Evolutionary conservation across 2,888 invertebrate species (phyloP), one percentile per base, ranked within the genome.

Genomic region (Eulithis testata): DNA sequence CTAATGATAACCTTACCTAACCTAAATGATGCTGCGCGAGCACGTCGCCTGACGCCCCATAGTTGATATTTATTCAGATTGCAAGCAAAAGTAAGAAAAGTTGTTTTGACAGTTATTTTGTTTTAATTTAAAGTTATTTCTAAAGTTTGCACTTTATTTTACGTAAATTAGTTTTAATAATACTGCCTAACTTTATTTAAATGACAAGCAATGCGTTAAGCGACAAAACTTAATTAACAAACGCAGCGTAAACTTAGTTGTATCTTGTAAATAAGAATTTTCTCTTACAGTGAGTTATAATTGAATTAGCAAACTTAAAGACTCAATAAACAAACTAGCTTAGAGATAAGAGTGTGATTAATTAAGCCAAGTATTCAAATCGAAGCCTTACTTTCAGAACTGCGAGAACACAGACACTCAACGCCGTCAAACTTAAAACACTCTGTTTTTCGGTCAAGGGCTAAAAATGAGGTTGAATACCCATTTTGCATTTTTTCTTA

Each of bases 181-280:
- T 31, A 45, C 37, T 52, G 14, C 12, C 9, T 21, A 21, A 21
- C 21, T 8, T 47, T 59, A 67, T 69, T 65, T 59, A 43, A 71
- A 67, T 57, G 65, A 71, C 69, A 71, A 71, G 40, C 69, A 66
- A 65, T 66, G 68, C 69, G 71, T 74, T 71, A 21, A 21, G 21
- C 76, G 78, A 77, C 75, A 69, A 75, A 83, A 81, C 77, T 77
- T 77, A 81, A 84, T 83, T 85, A 82, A 74, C 76, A 70, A 80
- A 76, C 77, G 76, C 73, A 77, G 80, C 1, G 21, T 21, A 21
- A 21, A 21, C 21, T 21, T 57, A 63, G 36, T 63, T 72, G 69
- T 75, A 79, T 77, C 70, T 74, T 71, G 70, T 75, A 74, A 49
- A 49, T 5, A 36, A n/a, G 3, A 75, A 80, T 82, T 82, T 82